phyloP scores from a whole-genome alignment of 2,888 invertebrate genomes.

The Imbricaverruca yamaguchii region DNA sequence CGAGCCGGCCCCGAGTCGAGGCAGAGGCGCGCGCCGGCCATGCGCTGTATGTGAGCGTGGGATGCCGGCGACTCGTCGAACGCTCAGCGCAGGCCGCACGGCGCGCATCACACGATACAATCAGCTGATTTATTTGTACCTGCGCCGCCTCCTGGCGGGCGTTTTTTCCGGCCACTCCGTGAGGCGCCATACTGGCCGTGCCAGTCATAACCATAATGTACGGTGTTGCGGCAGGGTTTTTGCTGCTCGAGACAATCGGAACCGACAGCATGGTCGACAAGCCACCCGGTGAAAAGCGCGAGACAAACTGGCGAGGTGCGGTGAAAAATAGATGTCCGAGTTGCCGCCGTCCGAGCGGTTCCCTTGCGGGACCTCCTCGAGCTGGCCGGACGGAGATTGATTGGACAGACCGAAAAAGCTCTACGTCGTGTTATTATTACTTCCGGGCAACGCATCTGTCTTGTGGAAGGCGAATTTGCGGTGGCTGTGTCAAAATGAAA shows the following conservation, averaged over 20 bases:
- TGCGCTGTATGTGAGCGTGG: background rate
- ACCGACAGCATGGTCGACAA: background rate
- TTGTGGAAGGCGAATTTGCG: background rate
- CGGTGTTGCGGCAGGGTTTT: background rate
- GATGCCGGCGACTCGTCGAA: background rate
- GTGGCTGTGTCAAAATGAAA: background rate
- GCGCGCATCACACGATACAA: too few relatives aligned
- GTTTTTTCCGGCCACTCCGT: background rate
- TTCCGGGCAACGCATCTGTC: background rate
- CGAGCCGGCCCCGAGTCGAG: background rate
- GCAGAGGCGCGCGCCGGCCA: background rate
- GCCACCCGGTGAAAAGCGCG: background rate
- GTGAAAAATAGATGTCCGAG: background rate
- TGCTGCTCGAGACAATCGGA: background rate
- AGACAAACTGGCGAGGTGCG: background rate
- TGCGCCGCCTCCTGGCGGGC: background rate
- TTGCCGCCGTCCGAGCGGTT: background rate
- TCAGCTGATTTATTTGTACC: background rate
- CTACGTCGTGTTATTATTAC: background rate
- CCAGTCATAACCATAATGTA: slow-evolving; percentile 8
- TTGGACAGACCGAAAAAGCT: background rate
- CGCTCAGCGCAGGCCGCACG: background rate
- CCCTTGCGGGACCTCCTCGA: background rate
- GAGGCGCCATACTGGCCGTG: background rate
- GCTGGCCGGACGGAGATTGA: background rate